Evolutionary conservation across 2,888 invertebrate species (phyloP).

Genomic region (Rhamnusium bicolor): DNA sequence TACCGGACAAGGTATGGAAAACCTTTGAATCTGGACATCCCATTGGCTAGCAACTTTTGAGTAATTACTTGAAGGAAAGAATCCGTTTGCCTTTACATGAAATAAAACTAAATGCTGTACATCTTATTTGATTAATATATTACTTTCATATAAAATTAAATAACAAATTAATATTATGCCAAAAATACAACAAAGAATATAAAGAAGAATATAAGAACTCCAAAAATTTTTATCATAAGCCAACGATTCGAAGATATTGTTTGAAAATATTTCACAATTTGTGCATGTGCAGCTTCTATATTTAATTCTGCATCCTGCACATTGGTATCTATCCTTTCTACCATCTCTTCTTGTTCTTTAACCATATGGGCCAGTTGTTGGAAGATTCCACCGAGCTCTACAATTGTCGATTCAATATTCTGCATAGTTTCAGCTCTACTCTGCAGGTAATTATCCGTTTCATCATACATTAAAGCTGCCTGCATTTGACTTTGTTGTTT

Average conservation of each 20-base stretch:
- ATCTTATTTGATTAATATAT: slow-evolving; percentile 19
- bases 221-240: slow-evolving; percentile 99
- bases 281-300: slow-evolving; percentile 97
- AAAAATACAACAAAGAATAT: slow-evolving; percentile 98
- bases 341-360: slow-evolving; percentile 98
- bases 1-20: too few relatives aligned
- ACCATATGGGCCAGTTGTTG: slow-evolving; percentile 97
- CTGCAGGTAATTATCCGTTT: slow-evolving; percentile 91
- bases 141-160: slow-evolving; percentile 33
- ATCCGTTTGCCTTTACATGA: too few relatives aligned
- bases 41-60: too few relatives aligned
- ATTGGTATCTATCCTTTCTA: slow-evolving; percentile 97
- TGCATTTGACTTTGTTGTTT: slow-evolving; percentile 72
- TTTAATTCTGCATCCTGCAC: slow-evolving; percentile 96
- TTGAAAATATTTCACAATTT: slow-evolving; percentile 98
- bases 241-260: slow-evolving; percentile 97
- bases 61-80: too few relatives aligned
- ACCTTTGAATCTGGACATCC: too few relatives aligned
- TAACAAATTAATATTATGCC: slow-evolving; percentile 72
- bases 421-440: slow-evolving; percentile 98
- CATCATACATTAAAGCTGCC: slow-evolving; percentile 85
- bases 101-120: neutral
- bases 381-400: slow-evolving; percentile 98
- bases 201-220: slow-evolving; percentile 98
- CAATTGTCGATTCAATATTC: slow-evolving; percentile 98